phyloP scores from a whole-genome alignment of 2,113 vertebrate species.

The Montifringilla adamsi region DNA sequence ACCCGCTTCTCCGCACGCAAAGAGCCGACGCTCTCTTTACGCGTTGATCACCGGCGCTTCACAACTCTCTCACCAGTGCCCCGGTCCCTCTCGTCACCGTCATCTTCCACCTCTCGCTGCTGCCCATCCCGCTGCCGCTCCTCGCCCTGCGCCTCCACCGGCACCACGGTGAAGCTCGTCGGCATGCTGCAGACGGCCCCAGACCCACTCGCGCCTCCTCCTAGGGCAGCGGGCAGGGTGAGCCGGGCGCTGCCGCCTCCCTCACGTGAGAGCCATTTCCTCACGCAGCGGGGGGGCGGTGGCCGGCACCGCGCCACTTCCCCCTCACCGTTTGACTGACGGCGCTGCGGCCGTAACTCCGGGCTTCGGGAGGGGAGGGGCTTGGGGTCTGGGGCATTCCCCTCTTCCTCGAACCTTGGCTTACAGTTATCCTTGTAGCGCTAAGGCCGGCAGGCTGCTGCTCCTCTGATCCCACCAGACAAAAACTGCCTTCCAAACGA shows the following conservation, averaged over 20 bases:
- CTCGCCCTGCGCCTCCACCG: constrained; percentile 68
- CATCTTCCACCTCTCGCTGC: not conserved
- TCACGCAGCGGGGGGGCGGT: not conserved
- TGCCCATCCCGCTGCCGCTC: not conserved
- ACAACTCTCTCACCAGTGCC: not conserved
- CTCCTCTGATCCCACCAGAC: not conserved
- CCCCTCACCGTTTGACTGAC: not conserved
- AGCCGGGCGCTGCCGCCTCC: not conserved
- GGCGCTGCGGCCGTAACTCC: not conserved
- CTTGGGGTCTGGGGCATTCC: not conserved
- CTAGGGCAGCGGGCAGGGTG: not conserved
- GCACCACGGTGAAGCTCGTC: constrained; percentile 76
- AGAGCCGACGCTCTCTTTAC: not conserved
- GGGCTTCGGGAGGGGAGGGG: not conserved
- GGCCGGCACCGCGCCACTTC: not conserved
- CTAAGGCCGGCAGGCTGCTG: no score
- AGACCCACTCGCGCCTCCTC: not conserved
- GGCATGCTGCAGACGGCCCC: constrained; percentile 44
- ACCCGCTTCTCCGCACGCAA: not conserved
- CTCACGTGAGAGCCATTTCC: constrained; percentile 59
- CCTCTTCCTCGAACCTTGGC: no score
- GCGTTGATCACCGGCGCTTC: not conserved
- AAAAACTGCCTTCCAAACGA: not conserved
- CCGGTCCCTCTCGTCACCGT: not conserved
- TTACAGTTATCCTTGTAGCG: not conserved